Percentiles rank a stretch among this genome's conserved stretches.
Conservation (phyloP, 2,113 vertebrate genomes). For the Cololabis saira region DNA sequence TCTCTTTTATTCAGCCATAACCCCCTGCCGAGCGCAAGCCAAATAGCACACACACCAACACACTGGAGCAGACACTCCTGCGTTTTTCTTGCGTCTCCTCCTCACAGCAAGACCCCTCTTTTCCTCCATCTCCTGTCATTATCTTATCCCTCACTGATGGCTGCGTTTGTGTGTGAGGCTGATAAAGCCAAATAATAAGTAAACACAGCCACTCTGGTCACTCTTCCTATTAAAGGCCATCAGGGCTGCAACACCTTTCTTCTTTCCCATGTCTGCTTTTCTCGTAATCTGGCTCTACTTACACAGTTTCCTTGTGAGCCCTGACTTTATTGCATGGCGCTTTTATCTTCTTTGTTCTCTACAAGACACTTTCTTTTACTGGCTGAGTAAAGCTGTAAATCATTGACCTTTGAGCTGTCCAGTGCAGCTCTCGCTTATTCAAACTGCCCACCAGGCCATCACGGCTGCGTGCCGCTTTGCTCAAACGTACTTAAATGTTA, state of each 20-base stretch:
- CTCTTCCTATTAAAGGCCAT: conserved; percentile 3
- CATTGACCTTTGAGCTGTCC: conserved; percentile 9
- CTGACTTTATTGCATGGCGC: neutral
- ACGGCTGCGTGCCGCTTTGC: neutral
- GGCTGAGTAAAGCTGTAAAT: conserved; percentile 3
- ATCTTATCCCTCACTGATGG: conserved; percentile 49
- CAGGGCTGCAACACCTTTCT: conserved; percentile 14
- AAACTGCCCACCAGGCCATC: conserved; percentile 5
- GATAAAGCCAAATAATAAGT: conserved; percentile 50
- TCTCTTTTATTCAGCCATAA: conserved; percentile 50
- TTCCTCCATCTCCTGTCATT: conserved; percentile 57
- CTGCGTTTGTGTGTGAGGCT: conserved; percentile 17
- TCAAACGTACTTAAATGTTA: conserved; percentile 22
- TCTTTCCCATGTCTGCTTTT: neutral
- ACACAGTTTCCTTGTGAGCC: conserved; percentile 5
- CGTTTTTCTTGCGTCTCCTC: conserved; percentile 42
- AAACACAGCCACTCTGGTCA: conserved; percentile 33
- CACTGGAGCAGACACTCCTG: conserved; percentile 21
- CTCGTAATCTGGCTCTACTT: neutral
- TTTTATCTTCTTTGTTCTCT: conserved; percentile 2
- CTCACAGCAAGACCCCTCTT: conserved; percentile 48
- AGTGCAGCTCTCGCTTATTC: neutral
- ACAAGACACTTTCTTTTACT: conserved; percentile 20
- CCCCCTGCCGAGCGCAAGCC: conserved; percentile 35
- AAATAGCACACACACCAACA: conserved; percentile 23